phyloP scores from a whole-genome alignment of 2,797 vertebrate genomes.

The Taenioides sp. region DNA sequence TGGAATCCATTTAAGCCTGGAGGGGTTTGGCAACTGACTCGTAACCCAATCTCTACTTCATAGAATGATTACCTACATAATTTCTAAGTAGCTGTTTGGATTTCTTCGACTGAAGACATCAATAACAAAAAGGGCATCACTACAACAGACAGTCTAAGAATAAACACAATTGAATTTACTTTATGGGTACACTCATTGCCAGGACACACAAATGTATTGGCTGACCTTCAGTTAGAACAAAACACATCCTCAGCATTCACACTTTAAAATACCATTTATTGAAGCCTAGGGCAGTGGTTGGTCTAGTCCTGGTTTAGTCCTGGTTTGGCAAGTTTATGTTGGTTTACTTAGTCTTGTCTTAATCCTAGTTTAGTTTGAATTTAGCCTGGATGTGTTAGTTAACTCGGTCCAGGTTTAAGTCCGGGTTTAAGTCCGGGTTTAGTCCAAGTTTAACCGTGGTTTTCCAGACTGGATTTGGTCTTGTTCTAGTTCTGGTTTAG shows the following conservation, averaged over 20 bases:
- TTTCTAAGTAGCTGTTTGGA: background rate
- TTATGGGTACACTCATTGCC: background rate
- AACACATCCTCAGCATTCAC: background rate
- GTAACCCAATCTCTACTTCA: background rate
- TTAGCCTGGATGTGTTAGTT: too few relatives aligned
- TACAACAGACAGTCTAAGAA: background rate
- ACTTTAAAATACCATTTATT: background rate
- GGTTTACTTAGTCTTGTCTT: too few relatives aligned
- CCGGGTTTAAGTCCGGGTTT: too few relatives aligned
- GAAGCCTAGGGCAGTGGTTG: background rate
- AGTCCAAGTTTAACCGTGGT: too few relatives aligned
- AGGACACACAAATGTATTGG: background rate
- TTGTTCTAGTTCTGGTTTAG: background rate
- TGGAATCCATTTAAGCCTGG: background rate
- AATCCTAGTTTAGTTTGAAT: too few relatives aligned
- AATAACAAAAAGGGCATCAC: background rate
- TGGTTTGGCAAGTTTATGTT: too few relatives aligned
- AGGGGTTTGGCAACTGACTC: background rate
- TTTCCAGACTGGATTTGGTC: too few relatives aligned
- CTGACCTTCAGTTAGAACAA: background rate
- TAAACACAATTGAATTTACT: slow-evolving; percentile 6
- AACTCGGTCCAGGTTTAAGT: too few relatives aligned
- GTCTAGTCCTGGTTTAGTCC: too few relatives aligned
- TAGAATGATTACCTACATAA: background rate
- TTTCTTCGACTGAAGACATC: background rate